These are phyloP conservation scores for Iphiclides podalirius DNA, from an alignment of 2,888 invertebrate genomes.

Conservation along the genomic window DNA sequence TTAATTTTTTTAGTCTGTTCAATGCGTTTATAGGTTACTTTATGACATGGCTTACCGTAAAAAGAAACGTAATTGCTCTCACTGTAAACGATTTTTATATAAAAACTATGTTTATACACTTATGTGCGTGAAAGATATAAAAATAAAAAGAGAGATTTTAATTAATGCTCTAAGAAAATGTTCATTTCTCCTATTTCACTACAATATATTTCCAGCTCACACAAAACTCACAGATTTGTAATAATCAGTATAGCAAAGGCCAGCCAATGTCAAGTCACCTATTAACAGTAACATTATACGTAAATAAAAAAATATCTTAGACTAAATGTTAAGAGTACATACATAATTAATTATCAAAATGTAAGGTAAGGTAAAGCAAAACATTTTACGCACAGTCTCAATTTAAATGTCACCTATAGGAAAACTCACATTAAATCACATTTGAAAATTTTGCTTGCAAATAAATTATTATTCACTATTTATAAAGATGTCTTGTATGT, in stretches of 20 bases:
- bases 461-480: neutral
- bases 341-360: conserved; percentile 11
- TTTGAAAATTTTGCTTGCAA: conserved; percentile 15
- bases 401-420: conserved; percentile 40
- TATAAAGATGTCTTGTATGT: conserved; percentile 7
- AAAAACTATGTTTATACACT: no score
- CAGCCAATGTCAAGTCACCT: conserved; percentile 1
- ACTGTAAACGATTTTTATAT: no score
- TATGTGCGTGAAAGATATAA: neutral
- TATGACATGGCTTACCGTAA: neutral
- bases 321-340: neutral
- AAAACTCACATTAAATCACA: conserved; percentile 11
- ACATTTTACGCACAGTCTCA: conserved; percentile 50
- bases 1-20: conserved; percentile 16
- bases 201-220: no score
- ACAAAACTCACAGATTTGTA: no score
- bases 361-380: conserved; percentile 3
- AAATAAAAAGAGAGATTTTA: neutral
- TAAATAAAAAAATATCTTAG: conserved; percentile 10
- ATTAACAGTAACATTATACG: conserved; percentile 13
- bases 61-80: neutral
- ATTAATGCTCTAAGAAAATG: neutral
- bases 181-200: neutral
- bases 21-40: neutral
- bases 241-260: conserved; percentile 19